Evolutionary conservation across 2,113 vertebrate species (phyloP).

Genomic region (Microtus oregoni): DNA sequence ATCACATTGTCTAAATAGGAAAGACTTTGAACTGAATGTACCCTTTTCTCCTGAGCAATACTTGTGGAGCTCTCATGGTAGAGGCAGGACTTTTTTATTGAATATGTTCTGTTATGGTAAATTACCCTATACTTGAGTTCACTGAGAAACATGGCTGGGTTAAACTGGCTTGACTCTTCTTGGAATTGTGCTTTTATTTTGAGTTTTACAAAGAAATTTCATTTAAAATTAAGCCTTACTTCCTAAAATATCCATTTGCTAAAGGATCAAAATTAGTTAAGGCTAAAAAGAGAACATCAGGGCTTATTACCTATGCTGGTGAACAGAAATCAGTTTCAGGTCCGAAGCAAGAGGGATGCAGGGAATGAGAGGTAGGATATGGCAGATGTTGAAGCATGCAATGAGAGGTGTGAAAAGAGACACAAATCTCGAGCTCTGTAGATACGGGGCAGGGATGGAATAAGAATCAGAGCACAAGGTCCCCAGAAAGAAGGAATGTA

Average conservation of each 20-base stretch:
- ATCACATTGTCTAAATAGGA: slow-evolving; percentile 66
- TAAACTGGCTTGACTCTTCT: not conserved
- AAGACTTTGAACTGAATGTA: slow-evolving; percentile 56
- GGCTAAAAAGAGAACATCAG: not conserved
- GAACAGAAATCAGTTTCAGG: not conserved
- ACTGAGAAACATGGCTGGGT: not conserved
- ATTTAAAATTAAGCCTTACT: slow-evolving; percentile 42
- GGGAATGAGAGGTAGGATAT: not conserved
- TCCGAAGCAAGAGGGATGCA: not conserved
- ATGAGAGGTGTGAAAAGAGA: not conserved
- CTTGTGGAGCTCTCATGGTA: not conserved
- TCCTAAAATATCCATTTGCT: slow-evolving; percentile 29
- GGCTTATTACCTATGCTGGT: not conserved
- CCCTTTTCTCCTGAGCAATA: slow-evolving; percentile 10
- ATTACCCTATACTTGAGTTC: slow-evolving; percentile 1
- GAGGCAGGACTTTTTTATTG: not conserved
- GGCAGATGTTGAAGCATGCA: not conserved
- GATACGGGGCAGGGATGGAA: not conserved
- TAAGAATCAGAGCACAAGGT: not conserved
- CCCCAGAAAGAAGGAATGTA: not conserved
- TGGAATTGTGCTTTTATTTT: slow-evolving; percentile 46
- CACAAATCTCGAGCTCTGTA: not conserved
- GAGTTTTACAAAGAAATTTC: slow-evolving; percentile 32
- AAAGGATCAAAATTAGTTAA: slow-evolving; percentile 39
- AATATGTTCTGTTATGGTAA: not conserved